Percentiles rank a stretch among this genome's conserved stretches.
Conservation (phyloP, 2,113 vertebrate genomes). For the Oriolus oriolus region DNA sequence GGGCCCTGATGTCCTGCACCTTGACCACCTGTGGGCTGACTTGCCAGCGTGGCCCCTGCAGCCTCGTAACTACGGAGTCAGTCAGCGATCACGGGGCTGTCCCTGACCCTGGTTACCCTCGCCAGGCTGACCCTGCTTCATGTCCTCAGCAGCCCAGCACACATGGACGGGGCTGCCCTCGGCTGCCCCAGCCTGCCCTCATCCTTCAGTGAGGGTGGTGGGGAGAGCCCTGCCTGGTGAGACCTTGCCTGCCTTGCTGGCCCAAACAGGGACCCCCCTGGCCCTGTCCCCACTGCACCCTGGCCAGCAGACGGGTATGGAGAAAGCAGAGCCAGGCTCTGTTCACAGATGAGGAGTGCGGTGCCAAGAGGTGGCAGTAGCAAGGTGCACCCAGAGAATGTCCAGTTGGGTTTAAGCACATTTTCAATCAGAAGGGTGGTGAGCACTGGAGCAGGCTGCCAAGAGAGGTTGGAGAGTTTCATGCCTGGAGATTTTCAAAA, state of each 20-base stretch:
- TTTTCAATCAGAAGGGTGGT: background rate
- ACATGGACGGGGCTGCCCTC: rapidly evolving
- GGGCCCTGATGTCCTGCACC: background rate
- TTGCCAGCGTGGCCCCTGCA: background rate
- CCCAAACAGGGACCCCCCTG: rapidly evolving
- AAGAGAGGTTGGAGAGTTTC: background rate
- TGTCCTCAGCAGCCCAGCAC: rapidly evolving
- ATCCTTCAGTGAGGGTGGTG: background rate
- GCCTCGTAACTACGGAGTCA: rapidly evolving
- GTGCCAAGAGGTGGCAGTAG: background rate
- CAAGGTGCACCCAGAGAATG: background rate
- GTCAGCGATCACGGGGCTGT: rapidly evolving
- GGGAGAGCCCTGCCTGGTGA: background rate
- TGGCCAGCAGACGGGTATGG: too few species aligned
- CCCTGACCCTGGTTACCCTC: background rate
- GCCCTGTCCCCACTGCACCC: rapidly evolving
- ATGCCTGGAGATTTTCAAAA: background rate
- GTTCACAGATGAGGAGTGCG: background rate
- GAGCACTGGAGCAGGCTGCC: background rate
- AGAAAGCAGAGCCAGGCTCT: background rate
- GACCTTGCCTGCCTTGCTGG: too few species aligned
- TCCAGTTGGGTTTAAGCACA: background rate
- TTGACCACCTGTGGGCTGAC: background rate
- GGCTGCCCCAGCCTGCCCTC: background rate
- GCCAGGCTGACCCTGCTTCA: rapidly evolving